These are phyloP conservation scores for Euwallacea similis DNA, from an alignment of 1,140 invertebrate species.

Conservation along the genomic window DNA sequence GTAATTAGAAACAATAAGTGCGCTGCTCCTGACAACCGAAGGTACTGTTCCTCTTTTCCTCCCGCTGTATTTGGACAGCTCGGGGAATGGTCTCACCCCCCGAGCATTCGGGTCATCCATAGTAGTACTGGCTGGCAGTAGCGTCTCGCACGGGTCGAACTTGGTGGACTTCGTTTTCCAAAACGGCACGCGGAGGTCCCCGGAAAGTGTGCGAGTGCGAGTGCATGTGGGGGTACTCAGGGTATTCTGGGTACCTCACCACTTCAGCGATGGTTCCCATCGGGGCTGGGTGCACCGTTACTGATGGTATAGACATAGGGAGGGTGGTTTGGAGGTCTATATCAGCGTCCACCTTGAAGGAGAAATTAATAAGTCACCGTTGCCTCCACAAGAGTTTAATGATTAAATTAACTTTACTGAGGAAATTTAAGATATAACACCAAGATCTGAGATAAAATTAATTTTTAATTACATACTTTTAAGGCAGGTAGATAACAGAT, in stretches of 20 bases:
- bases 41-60: constrained; percentile 29
- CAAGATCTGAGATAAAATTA: no score
- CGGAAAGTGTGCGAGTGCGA: constrained; percentile 46
- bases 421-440: no score
- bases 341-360: constrained; percentile 63
- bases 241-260: constrained; percentile 45
- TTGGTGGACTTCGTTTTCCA: constrained; percentile 37
- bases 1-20: constrained; percentile 49
- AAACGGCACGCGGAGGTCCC: constrained; percentile 26
- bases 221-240: constrained; percentile 36
- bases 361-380: constrained; percentile 5
- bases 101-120: constrained; percentile 51
- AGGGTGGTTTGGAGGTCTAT: constrained; percentile 67
- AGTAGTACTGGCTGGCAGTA: constrained; percentile 47
- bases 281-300: constrained; percentile 42
- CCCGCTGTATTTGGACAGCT: constrained; percentile 36
- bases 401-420: no score
- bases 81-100: constrained; percentile 41
- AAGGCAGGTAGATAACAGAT: no score
- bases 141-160: constrained; percentile 41
- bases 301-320: constrained; percentile 52
- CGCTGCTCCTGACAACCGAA: constrained; percentile 50
- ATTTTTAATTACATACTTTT: no score
- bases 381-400: not conserved
- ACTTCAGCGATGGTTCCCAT: constrained; percentile 49